Conservation (phyloP, 2,113 vertebrate species). For the Xenus cinereus region DNA sequence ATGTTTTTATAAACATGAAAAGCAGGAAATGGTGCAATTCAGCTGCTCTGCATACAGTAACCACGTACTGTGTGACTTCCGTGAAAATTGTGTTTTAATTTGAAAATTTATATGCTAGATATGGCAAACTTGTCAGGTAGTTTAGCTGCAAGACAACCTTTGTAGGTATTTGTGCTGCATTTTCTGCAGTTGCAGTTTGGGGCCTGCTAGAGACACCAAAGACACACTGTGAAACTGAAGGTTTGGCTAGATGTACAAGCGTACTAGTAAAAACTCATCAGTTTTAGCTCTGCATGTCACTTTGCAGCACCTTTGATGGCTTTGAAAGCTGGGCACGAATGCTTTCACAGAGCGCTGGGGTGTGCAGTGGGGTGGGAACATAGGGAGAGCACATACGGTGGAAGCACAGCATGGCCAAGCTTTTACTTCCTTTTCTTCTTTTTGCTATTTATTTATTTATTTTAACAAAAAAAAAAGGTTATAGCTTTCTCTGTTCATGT, state of each 20-base stretch:
- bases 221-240: not conserved
- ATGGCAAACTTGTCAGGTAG: not conserved
- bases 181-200: not conserved
- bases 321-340: not conserved
- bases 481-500: not conserved
- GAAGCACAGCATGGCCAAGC: not conserved
- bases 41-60: not conserved
- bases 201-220: not conserved
- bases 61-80: not conserved
- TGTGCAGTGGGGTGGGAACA: not conserved
- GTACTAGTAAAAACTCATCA: not conserved
- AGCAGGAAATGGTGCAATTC: slow-evolving; percentile 16
- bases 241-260: not conserved
- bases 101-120: not conserved
- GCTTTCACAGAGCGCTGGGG: not conserved
- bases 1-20: slow-evolving; percentile 30
- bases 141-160: not conserved
- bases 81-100: not conserved
- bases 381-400: not conserved
- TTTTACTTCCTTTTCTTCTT: not conserved
- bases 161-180: not conserved
- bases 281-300: not conserved
- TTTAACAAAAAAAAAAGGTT: no score
- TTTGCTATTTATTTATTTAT: not conserved
- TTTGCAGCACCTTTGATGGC: not conserved